phyloP scores from a whole-genome alignment of 2,113 vertebrate species.

The Piprites chloris region DNA sequence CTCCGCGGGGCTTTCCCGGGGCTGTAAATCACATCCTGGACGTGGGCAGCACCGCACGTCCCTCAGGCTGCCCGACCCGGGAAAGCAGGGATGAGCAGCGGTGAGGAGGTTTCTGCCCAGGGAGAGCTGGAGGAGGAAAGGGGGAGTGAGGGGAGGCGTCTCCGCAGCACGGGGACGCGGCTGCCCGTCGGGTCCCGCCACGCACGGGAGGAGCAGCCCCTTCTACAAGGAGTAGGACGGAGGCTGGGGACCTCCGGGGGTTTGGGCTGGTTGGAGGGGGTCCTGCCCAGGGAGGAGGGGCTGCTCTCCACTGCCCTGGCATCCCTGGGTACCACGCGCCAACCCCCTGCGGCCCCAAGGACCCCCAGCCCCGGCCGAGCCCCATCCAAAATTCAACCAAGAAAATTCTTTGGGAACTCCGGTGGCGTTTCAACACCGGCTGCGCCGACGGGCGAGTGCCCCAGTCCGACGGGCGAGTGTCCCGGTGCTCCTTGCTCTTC shows the following conservation, averaged over 20 bases:
- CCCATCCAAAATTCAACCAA: slow-evolving; percentile 4
- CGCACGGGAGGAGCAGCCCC: neutral
- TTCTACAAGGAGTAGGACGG: neutral
- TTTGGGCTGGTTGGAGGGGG: neutral
- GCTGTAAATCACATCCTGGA: neutral
- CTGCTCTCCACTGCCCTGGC: neutral
- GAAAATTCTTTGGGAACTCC: neutral
- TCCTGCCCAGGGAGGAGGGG: neutral
- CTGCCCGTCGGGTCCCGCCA: neutral
- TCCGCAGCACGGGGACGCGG: neutral
- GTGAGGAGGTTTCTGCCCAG: neutral
- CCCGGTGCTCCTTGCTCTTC: slow-evolving; percentile 14
- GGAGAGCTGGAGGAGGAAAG: neutral
- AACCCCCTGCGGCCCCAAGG: neutral
- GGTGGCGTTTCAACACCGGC: neutral
- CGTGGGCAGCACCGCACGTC: neutral
- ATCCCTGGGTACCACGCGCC: neutral
- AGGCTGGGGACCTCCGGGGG: neutral
- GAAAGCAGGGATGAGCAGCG: neutral
- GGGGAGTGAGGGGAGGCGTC: too few relatives aligned
- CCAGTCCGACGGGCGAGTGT: neutral
- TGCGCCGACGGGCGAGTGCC: neutral
- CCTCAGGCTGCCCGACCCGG: neutral
- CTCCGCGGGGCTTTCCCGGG: neutral
- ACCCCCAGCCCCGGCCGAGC: neutral